Percentiles rank a stretch among this genome's conserved stretches.
Evolutionary conservation across 2,113 vertebrate genomes (phyloP).

Genomic region (Empidonax traillii): DNA sequence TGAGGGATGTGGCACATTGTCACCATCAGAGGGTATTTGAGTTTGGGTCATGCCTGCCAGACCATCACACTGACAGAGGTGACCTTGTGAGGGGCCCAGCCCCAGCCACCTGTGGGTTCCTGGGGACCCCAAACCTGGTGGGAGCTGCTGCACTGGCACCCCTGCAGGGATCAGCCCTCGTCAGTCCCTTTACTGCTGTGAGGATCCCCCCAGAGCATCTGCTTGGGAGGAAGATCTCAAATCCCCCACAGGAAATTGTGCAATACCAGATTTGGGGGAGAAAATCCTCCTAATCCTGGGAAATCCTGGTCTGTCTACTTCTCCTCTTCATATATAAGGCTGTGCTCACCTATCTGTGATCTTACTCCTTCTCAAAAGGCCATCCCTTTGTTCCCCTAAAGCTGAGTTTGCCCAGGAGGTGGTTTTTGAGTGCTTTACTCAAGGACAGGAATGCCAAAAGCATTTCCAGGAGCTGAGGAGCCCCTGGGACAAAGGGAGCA

Average conservation of each 20-base stretch:
- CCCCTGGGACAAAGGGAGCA: neutral
- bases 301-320: neutral
- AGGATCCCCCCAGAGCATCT: neutral
- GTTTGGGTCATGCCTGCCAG: neutral
- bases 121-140: neutral
- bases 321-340: neutral
- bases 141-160: neutral
- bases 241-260: neutral
- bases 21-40: fast-evolving
- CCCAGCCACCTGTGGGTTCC: neutral
- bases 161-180: neutral
- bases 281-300: slow-evolving; percentile 9
- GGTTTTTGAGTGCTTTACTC: neutral
- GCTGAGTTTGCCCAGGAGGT: neutral
- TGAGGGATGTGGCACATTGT: neutral
- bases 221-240: neutral
- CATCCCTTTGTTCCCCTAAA: neutral
- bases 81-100: neutral
- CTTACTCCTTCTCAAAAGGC: neutral
- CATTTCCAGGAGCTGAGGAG: neutral
- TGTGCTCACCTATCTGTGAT: neutral
- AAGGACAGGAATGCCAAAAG: neutral
- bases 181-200: neutral
- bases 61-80: neutral
- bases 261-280: neutral